phyloP scores from a whole-genome alignment of 2,888 invertebrate species.

The Subacronicta megacephala region DNA sequence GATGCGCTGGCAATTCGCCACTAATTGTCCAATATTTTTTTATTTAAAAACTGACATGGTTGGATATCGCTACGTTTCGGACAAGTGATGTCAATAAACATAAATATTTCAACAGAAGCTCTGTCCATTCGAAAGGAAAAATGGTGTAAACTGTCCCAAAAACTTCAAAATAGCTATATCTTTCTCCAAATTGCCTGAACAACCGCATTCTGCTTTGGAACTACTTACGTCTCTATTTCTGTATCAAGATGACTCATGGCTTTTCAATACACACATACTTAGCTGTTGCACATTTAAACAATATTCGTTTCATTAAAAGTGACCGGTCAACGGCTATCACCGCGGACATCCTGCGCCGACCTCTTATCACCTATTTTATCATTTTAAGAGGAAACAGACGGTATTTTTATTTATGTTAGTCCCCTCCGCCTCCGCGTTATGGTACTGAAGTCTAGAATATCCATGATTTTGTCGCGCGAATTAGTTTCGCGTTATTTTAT shows the following conservation, averaged over 20 bases:
- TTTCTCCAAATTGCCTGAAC: constrained; percentile 21
- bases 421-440: constrained; percentile 69
- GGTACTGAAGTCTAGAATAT: constrained; percentile 71
- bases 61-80: constrained; percentile 21
- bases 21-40: constrained; percentile 44
- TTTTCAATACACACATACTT: constrained; percentile 37
- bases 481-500: constrained; percentile 65
- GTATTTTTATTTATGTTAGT: constrained; percentile 82
- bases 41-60: constrained; percentile 26
- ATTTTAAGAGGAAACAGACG: constrained; percentile 81
- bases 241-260: constrained; percentile 48
- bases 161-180: constrained; percentile 24
- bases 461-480: constrained; percentile 67
- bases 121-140: constrained; percentile 7
- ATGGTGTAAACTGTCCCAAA: constrained; percentile 28
- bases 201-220: constrained; percentile 23
- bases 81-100: constrained; percentile 29
- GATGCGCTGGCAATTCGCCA: constrained; percentile 45
- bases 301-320: constrained; percentile 67
- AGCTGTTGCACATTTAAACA: constrained; percentile 53
- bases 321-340: constrained; percentile 81
- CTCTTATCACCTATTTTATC: constrained; percentile 75
- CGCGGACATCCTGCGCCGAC: constrained; percentile 81
- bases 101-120: constrained; percentile 23
- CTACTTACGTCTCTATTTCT: constrained; percentile 40